Evolutionary conservation across 2,888 invertebrate genomes (phyloP), one percentile per base, ranked within the genome.

Genomic region (Abrostola triplasia): DNA sequence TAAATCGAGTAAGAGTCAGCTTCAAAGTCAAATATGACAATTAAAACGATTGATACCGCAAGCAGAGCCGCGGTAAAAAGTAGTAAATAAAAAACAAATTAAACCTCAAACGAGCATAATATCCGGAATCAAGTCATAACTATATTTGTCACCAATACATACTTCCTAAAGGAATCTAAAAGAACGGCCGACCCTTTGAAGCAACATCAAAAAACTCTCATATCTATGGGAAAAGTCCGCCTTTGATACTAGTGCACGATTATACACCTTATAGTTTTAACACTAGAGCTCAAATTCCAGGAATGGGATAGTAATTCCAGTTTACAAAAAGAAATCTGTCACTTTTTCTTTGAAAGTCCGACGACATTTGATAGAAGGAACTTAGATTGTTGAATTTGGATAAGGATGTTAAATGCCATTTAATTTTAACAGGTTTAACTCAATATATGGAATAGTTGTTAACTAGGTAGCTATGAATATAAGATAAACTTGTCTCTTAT

Each of bases 301-400:
- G 4, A 41, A 2, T 5, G 8, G 24, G 0, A 40, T 0, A 12
- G 10, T 47, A 52, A 63, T 58, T 63, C 66, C 55, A 50, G 73
- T 57, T 74, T 60, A 70, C 64, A 64, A 70, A 77, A 80, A 68
- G 66, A 63, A 62, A 65, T 73, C 60, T 66, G 64, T 68, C 59
- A 71, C 66, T 76, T 70, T 77, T 76, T 71, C 74, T 79, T 78
- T 73, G 80, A 75, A 79, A 82, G 76, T 62, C 79, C 79, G 81
- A 81, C 79, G 79, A 81, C 63, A 62, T 73, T 70, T 71, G 75
- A 72, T 75, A 54, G 55, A 65, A 66, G 49, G 37, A 53, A 49
- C 68, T 64, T 38, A 36, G 77, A 79, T 68, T 59, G n/a, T 49
- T 35, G n/a, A 65, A 53, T 56, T 49, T 69, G 73, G 73, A 77